Percentiles rank a stretch among this genome's conserved stretches.
These are phyloP conservation scores for Phataginus tricuspis DNA, from an alignment of 2,797 vertebrate species.

Conservation along the genomic window DNA sequence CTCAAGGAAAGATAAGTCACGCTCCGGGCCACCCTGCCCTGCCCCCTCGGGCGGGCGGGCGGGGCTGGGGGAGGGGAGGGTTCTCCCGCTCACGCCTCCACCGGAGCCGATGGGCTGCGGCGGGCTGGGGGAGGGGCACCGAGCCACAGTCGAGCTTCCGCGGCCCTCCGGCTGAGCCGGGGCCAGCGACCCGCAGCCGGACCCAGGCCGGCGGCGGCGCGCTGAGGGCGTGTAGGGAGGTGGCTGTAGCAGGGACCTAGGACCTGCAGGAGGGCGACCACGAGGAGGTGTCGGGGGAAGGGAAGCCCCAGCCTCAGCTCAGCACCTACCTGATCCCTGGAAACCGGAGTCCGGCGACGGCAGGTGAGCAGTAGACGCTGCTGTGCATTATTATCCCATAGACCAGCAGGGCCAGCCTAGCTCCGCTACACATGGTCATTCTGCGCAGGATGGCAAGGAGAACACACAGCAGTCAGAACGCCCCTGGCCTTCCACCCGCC, in stretches of 20 bases:
- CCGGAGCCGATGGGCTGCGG: background rate
- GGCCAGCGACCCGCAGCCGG: background rate
- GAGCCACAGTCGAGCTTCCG: background rate
- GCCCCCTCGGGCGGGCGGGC: background rate
- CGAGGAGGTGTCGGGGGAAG: background rate
- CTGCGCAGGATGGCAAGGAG: conserved; percentile 85
- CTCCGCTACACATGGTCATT: conserved; percentile 95
- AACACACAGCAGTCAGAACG: conserved; percentile 74
- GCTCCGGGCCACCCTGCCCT: background rate
- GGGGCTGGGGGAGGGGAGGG: background rate
- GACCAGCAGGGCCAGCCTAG: conserved; percentile 93
- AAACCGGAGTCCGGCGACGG: conserved; percentile 92
- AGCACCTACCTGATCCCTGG: conserved; percentile 92
- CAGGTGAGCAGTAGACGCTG: conserved; percentile 94
- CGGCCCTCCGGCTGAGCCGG: background rate
- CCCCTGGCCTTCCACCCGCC: conserved; percentile 40
- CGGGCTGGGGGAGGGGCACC: background rate
- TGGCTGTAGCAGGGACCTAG: background rate
- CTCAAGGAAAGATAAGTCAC: background rate
- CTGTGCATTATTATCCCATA: conserved; percentile 96
- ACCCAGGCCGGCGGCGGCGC: background rate
- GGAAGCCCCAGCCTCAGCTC: background rate
- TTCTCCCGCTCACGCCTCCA: background rate
- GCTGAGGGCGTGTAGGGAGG: background rate
- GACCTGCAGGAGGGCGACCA: background rate